Evolutionary conservation across 2,888 invertebrate genomes (phyloP).

Genomic region (Pachliopta kotzebuea): DNA sequence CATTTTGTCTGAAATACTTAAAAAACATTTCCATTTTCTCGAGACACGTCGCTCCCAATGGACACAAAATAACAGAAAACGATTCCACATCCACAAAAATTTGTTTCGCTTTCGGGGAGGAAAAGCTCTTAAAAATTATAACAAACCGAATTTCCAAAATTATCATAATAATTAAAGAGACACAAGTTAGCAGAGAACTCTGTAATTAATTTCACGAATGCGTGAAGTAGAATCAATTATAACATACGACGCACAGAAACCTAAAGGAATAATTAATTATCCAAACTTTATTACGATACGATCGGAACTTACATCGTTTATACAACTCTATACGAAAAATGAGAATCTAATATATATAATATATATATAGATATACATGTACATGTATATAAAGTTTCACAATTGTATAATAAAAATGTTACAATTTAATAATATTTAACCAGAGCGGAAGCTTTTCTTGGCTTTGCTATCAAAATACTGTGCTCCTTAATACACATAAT

Average conservation of each 20-base stretch:
- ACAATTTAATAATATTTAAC: too few species aligned
- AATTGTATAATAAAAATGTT: too few species aligned
- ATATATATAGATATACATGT: too few species aligned
- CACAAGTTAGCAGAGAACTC: neutral
- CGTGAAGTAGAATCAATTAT: slow-evolving; percentile 8
- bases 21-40: slow-evolving; percentile 17
- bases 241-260: slow-evolving; percentile 9
- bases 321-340: slow-evolving; percentile 11
- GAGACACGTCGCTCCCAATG: neutral
- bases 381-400: too few species aligned
- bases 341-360: too few species aligned
- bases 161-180: neutral
- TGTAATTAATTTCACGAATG: slow-evolving; percentile 1
- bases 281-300: slow-evolving; percentile 17
- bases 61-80: neutral
- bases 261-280: slow-evolving; percentile 20
- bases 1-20: slow-evolving; percentile 1
- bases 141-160: neutral
- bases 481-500: too few species aligned
- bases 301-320: slow-evolving; percentile 19
- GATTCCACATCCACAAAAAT: neutral
- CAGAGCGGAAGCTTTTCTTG: too few species aligned
- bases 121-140: neutral
- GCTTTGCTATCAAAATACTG: too few species aligned
- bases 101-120: neutral